A percentile compares a stretch with the other conserved stretches of the same genome.
These are phyloP conservation scores for Noturus placidus DNA, from an alignment of 2,113 vertebrate genomes.

Conservation along the genomic window DNA sequence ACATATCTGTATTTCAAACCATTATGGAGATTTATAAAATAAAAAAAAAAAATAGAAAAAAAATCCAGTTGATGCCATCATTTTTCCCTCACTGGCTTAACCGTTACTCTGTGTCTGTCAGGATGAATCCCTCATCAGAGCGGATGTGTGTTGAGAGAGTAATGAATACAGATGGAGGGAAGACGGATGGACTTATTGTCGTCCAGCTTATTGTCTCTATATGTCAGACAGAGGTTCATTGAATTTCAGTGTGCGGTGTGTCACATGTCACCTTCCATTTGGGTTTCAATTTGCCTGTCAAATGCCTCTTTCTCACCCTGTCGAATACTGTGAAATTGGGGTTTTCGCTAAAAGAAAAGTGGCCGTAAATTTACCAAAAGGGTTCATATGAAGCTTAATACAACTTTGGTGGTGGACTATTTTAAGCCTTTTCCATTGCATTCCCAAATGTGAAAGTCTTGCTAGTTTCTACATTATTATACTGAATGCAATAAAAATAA, in stretches of 20 bases:
- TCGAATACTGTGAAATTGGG: not conserved
- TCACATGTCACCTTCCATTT: slow-evolving; percentile 11
- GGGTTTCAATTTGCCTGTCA: slow-evolving; percentile 1
- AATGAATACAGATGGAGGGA: not conserved
- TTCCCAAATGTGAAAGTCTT: not conserved
- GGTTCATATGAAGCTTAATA: not conserved
- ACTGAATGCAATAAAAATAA: not conserved
- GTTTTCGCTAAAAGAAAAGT: not conserved
- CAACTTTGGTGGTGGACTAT: not conserved
- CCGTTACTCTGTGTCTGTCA: not conserved
- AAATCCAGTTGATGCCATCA: too few relatives aligned
- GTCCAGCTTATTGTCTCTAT: slow-evolving; percentile 15
- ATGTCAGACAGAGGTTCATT: not conserved
- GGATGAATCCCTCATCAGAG: not conserved
- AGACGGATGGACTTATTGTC: not conserved
- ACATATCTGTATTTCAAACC: not conserved
- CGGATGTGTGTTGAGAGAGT: not conserved
- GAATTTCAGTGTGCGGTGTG: not conserved
- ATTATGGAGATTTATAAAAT: not conserved
- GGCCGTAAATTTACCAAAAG: not conserved
- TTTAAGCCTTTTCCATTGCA: not conserved
- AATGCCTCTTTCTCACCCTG: not conserved
- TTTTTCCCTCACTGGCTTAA: not conserved
- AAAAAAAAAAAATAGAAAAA: too few relatives aligned
- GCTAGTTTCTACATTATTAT: not conserved